A percentile compares a stretch with the other conserved stretches of the same genome.
phyloP scores from a whole-genome alignment of 2,113 vertebrate genomes.

The Petromus typicus region DNA sequence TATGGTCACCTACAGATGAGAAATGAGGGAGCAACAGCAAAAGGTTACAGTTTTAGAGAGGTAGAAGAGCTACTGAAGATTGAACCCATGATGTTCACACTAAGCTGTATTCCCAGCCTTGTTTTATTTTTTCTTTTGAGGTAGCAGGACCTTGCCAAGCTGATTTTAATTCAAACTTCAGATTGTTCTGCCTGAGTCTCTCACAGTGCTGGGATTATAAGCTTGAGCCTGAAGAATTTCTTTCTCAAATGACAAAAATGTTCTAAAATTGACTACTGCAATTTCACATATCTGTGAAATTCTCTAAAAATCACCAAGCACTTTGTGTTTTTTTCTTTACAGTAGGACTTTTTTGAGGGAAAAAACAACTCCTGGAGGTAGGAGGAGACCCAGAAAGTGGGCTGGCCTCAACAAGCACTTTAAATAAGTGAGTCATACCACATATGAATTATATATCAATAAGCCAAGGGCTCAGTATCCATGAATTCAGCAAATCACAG shows the following conservation, averaged over 20 bases:
- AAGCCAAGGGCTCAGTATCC: background rate
- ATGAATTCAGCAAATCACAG: background rate
- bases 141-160: background rate
- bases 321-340: too few relatives aligned
- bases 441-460: slow-evolving; percentile 12
- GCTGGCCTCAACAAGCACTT: background rate
- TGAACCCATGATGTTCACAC: background rate
- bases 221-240: background rate
- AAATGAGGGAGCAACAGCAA: background rate
- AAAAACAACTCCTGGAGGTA: too few relatives aligned
- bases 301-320: background rate
- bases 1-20: background rate
- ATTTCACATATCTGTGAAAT: background rate
- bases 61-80: background rate
- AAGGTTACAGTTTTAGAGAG: background rate
- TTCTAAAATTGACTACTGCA: slow-evolving; percentile 7
- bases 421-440: background rate
- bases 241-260: background rate
- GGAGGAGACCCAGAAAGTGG: too few relatives aligned
- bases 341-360: too few relatives aligned
- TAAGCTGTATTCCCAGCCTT: background rate
- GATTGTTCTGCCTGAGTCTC: background rate
- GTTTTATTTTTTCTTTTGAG: background rate
- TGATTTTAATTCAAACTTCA: background rate
- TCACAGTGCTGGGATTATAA: background rate